A percentile compares a stretch with the other conserved stretches of the same genome.
These are phyloP conservation scores for Eutolmus rufibarbis DNA, from an alignment of 2,888 invertebrate species.

Conservation along the genomic window DNA sequence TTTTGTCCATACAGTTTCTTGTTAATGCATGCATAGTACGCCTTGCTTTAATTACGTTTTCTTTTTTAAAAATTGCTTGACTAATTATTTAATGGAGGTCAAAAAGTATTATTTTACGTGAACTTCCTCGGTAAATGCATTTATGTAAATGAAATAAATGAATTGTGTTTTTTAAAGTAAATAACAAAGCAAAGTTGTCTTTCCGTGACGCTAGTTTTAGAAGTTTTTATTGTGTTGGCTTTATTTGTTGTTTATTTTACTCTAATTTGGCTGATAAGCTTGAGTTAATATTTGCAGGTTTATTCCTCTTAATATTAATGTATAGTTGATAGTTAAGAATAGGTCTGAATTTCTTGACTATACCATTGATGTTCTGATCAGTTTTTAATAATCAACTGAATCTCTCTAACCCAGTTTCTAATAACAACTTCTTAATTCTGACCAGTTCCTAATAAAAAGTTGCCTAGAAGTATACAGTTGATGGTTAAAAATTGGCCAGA, in stretches of 20 bases:
- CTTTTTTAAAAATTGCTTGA: background rate
- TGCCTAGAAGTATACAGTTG: no score
- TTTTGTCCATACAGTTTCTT: no score
- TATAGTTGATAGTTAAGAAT: no score
- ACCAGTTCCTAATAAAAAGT: no score
- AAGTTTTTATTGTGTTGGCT: background rate
- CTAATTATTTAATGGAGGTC: background rate
- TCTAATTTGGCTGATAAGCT: background rate
- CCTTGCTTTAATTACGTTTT: background rate
- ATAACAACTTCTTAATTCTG: no score
- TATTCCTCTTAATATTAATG: no score
- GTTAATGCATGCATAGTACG: background rate
- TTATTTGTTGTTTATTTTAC: background rate
- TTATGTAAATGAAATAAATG: background rate
- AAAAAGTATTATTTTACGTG: background rate
- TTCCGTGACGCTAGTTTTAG: background rate
- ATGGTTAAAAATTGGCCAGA: no score
- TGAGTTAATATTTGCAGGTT: no score
- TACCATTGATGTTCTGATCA: no score
- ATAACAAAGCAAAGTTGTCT: background rate
- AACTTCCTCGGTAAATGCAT: background rate
- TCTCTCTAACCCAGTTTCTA: no score
- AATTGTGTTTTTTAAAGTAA: background rate
- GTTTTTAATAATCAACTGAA: no score
- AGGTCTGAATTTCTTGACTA: no score